phyloP scores from a whole-genome alignment of 2,113 vertebrate genomes.

The Tragelaphus scriptus region DNA sequence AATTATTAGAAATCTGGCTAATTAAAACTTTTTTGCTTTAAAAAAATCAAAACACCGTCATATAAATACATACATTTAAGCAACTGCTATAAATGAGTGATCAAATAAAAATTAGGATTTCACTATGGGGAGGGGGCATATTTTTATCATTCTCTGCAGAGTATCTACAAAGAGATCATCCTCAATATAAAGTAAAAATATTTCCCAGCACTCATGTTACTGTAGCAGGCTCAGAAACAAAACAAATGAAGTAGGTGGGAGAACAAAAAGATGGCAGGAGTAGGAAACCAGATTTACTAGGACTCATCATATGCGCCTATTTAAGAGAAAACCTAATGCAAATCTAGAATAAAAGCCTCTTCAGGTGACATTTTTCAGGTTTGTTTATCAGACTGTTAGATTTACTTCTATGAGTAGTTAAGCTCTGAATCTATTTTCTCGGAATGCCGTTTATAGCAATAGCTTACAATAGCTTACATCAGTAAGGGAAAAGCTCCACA shows the following conservation, averaged over 20 bases:
- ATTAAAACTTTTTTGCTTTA: slow-evolving; percentile 69
- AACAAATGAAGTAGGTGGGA: slow-evolving; percentile 4
- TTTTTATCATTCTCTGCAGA: slow-evolving; percentile 28
- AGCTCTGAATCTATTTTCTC: slow-evolving; percentile 6
- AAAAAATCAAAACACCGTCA: slow-evolving; percentile 74
- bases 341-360: slow-evolving; percentile 8
- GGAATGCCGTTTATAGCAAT: not conserved
- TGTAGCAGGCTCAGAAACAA: slow-evolving; percentile 40
- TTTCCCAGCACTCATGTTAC: slow-evolving; percentile 21
- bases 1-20: slow-evolving; percentile 78
- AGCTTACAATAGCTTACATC: not conserved
- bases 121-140: slow-evolving; percentile 61
- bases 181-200: slow-evolving; percentile 31
- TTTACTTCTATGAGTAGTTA: slow-evolving; percentile 23
- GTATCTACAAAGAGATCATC: slow-evolving; percentile 24
- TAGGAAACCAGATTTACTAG: slow-evolving; percentile 36
- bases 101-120: slow-evolving; percentile 84
- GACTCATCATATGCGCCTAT: not conserved
- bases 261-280: not conserved
- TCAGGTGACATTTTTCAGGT: not conserved
- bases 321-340: not conserved
- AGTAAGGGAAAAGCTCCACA: slow-evolving; percentile 27
- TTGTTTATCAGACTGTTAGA: not conserved
- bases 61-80: slow-evolving; percentile 79
- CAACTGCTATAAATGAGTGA: slow-evolving; percentile 91